Evolutionary conservation across 1,140 invertebrate genomes (phyloP).

Genomic region (Drosophila asahinai): DNA sequence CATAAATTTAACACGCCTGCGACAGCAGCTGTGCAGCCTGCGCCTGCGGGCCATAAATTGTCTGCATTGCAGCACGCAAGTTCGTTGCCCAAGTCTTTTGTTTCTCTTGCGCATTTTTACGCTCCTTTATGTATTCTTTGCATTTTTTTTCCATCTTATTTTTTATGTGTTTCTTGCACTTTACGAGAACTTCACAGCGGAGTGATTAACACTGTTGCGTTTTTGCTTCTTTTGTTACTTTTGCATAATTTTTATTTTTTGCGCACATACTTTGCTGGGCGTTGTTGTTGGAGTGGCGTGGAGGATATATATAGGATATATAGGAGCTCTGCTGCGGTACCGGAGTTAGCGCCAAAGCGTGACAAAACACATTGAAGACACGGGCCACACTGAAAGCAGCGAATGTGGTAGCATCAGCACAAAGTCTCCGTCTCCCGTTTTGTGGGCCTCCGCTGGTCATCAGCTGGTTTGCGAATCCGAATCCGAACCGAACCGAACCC

Average conservation of each 20-base stretch:
- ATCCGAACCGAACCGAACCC: constrained; percentile 39
- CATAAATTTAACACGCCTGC: constrained; percentile 81
- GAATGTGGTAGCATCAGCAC: constrained; percentile 77
- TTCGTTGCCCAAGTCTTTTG: constrained; percentile 78
- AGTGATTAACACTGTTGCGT: constrained; percentile 23
- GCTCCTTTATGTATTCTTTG: constrained; percentile 32
- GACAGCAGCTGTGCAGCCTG: constrained; percentile 58
- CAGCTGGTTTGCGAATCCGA: constrained; percentile 66
- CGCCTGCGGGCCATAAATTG: constrained; percentile 66
- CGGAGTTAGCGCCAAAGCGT: constrained; percentile 70
- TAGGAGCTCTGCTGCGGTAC: constrained; percentile 27
- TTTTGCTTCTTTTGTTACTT: constrained; percentile 32
- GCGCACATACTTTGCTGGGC: constrained; percentile 63
- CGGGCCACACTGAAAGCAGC: constrained; percentile 80
- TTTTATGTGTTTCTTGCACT: constrained; percentile 45
- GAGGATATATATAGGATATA: constrained; percentile 23
- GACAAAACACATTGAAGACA: constrained; percentile 83
- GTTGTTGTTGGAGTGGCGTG: constrained; percentile 16
- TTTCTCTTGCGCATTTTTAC: constrained; percentile 54
- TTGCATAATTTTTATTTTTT: constrained; percentile 18
- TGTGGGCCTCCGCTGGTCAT: constrained; percentile 54
- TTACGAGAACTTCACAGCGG: constrained; percentile 48
- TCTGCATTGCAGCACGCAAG: constrained; percentile 73
- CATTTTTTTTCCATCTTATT: not conserved
- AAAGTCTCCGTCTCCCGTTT: constrained; percentile 71